Conservation (phyloP, 2,113 vertebrate species). For the Epinephelus moara region DNA sequence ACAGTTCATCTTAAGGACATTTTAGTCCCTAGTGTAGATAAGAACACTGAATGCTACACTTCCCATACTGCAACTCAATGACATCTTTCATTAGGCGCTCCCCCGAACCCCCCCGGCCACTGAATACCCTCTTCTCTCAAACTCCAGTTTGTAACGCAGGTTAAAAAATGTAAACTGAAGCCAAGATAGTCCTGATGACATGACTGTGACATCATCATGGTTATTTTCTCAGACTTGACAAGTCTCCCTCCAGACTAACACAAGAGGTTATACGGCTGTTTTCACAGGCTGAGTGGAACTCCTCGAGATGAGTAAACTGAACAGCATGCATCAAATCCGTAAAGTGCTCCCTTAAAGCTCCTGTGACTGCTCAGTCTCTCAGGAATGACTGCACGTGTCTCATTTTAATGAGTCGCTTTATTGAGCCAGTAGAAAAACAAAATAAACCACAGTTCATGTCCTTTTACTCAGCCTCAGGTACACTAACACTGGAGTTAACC, state of each 20-base stretch:
- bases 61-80: too few relatives aligned
- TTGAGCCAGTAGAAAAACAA: not conserved
- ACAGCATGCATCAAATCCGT: not conserved
- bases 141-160: not conserved
- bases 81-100: too few relatives aligned
- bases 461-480: not conserved
- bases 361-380: not conserved
- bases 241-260: not conserved
- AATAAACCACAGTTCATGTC: not conserved
- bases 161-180: not conserved
- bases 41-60: too few relatives aligned
- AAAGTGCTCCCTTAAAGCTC: not conserved
- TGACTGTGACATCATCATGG: not conserved
- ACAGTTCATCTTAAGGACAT: too few relatives aligned
- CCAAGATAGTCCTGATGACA: not conserved
- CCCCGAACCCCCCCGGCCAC: not conserved
- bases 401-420: not conserved
- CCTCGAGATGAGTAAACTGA: not conserved
- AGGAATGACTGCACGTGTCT: not conserved
- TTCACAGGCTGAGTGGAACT: not conserved
- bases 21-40: too few relatives aligned
- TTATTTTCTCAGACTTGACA: constrained; percentile 15
- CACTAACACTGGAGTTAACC: not conserved
- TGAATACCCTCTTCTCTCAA: not conserved
- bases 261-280: not conserved